Evolutionary conservation across 2,113 vertebrate genomes (phyloP).

Genomic region (Pagrus major): DNA sequence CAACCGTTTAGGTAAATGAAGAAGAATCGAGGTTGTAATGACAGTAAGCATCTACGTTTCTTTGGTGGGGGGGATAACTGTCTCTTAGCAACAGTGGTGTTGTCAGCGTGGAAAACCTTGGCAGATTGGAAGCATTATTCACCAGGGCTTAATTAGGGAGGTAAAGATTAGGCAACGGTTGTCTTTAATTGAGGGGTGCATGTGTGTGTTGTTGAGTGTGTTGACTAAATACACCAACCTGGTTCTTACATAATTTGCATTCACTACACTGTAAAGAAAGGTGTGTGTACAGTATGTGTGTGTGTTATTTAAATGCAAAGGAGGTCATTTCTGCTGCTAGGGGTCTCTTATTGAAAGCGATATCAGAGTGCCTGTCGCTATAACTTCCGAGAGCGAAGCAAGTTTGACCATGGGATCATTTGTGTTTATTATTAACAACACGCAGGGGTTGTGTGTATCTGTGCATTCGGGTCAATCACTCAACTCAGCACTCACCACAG

Average conservation of each 20-base stretch:
- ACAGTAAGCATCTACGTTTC: conserved; percentile 38
- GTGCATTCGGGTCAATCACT: too few relatives aligned
- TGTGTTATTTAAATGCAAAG: too few relatives aligned
- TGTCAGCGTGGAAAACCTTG: conserved; percentile 22
- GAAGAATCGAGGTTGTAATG: conserved; percentile 41
- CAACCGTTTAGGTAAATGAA: conserved; percentile 58
- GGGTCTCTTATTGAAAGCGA: too few relatives aligned
- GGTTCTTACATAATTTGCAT: not conserved
- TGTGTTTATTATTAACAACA: too few relatives aligned
- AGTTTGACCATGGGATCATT: too few relatives aligned
- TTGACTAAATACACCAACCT: not conserved
- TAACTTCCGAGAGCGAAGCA: too few relatives aligned
- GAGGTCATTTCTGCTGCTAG: too few relatives aligned
- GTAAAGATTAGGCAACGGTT: conserved; percentile 59
- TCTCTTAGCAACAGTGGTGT: conserved; percentile 73
- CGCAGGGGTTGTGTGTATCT: too few relatives aligned
- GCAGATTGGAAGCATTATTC: conserved; percentile 46
- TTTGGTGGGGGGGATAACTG: conserved; percentile 15
- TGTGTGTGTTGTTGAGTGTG: not conserved
- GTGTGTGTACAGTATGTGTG: not conserved
- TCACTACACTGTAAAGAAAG: not conserved
- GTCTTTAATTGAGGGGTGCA: conserved; percentile 53
- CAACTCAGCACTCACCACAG: too few relatives aligned
- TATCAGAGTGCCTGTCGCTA: too few relatives aligned
- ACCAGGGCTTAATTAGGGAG: conserved; percentile 66